phyloP scores from a whole-genome alignment of 1,140 invertebrate genomes.

The Drosophila ambigua region DNA sequence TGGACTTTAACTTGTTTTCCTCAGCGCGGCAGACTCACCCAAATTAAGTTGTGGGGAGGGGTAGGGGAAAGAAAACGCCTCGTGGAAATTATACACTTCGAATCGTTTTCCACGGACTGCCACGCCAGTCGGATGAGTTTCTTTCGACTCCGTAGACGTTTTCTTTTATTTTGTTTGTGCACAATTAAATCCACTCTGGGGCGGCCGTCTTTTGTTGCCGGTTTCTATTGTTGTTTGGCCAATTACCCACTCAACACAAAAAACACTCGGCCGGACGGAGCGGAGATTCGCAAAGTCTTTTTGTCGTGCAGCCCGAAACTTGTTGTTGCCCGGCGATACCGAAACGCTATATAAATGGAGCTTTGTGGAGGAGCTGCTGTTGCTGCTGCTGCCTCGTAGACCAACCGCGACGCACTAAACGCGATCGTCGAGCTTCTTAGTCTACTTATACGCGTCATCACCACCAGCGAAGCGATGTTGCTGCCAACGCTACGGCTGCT shows the following conservation, averaged over 20 bases:
- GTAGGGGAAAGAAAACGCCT: background rate
- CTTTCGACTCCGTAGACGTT: constrained; percentile 1
- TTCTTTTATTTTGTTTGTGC: constrained; percentile 16
- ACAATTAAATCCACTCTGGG: constrained; percentile 58
- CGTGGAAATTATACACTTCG: constrained; percentile 21
- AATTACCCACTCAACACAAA: constrained; percentile 39
- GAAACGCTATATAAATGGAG: constrained; percentile 31
- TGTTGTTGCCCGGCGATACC: constrained; percentile 40
- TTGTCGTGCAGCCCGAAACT: constrained; percentile 47
- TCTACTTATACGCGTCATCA: constrained; percentile 65
- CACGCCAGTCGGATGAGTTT: constrained; percentile 24
- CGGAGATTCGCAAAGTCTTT: constrained; percentile 45
- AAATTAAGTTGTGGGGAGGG: constrained; percentile 12
- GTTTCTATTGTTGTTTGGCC: constrained; percentile 60
- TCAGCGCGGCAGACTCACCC: constrained; percentile 14
- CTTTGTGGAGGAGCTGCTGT: constrained; percentile 17
- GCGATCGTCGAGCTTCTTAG: constrained; percentile 77
- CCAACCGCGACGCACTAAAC: constrained; percentile 76
- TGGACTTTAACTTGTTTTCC: constrained; percentile 42
- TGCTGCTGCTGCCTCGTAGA: constrained; percentile 56
- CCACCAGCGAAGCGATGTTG: no score
- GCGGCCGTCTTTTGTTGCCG: constrained; percentile 22
- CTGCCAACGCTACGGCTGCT: background rate
- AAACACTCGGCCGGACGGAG: constrained; percentile 5
- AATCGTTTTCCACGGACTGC: constrained; percentile 24